Conservation (phyloP, 2,113 vertebrate species). For the Megatriorchis doriae region DNA sequence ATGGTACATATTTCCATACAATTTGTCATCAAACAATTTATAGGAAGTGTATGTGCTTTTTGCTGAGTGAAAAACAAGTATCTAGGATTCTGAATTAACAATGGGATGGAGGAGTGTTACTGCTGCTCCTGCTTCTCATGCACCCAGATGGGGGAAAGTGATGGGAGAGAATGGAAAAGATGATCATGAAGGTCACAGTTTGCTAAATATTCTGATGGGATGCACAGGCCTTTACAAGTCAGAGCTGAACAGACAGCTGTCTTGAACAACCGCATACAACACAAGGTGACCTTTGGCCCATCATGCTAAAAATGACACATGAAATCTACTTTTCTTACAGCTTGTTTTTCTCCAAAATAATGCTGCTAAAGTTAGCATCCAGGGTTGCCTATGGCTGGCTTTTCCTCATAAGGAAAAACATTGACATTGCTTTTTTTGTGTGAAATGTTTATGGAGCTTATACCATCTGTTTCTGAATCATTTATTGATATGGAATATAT, state of each 20-base stretch:
- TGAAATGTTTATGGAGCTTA: conserved; percentile 34
- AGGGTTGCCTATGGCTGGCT: neutral
- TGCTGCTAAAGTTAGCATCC: neutral
- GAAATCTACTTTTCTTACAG: neutral
- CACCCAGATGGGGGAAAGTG: neutral
- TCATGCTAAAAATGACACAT: neutral
- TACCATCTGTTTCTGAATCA: conserved; percentile 35
- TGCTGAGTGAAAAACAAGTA: neutral
- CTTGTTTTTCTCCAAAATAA: neutral
- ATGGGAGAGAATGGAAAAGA: neutral
- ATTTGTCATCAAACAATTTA: neutral
- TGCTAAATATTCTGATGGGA: neutral
- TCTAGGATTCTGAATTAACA: neutral
- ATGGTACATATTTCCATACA: neutral
- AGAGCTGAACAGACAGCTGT: neutral
- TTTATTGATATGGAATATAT: neutral
- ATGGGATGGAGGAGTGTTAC: neutral
- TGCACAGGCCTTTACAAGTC: neutral
- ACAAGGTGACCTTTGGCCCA: neutral
- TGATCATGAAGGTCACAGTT: neutral
- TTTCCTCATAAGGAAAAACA: neutral
- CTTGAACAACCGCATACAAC: neutral
- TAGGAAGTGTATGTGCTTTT: neutral
- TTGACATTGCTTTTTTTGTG: neutral
- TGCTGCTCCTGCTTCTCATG: neutral